phyloP scores from a whole-genome alignment of 2,888 invertebrate species.

The Cordylochernes scorpioides region DNA sequence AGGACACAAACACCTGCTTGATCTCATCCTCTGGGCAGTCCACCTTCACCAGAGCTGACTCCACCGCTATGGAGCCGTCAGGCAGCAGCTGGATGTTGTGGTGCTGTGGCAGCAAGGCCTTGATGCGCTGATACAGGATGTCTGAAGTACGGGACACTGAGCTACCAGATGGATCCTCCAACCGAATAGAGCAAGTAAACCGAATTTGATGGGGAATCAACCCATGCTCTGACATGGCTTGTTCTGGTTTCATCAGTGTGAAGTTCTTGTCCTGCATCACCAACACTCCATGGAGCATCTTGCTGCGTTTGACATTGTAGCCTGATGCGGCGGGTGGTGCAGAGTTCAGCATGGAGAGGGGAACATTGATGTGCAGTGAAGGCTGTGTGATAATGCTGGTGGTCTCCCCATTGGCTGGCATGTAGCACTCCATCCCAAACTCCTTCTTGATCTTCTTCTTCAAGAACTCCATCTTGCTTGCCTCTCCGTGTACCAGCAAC shows the following conservation, averaged over 20 bases:
- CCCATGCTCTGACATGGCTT: constrained; percentile 58
- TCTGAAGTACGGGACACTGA: constrained; percentile 47
- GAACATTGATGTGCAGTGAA: constrained; percentile 68
- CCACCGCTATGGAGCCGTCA: constrained; percentile 49
- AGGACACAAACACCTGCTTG: constrained; percentile 68
- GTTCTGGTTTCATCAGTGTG: constrained; percentile 59
- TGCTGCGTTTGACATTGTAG: constrained; percentile 52
- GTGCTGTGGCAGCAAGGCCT: constrained; percentile 32
- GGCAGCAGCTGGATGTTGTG: constrained; percentile 41
- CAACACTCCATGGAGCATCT: constrained; percentile 61
- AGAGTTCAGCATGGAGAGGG: constrained; percentile 26
- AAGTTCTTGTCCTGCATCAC: constrained; percentile 62
- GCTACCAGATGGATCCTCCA: constrained; percentile 41
- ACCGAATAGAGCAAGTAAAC: constrained; percentile 56
- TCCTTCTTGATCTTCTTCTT: constrained; percentile 63
- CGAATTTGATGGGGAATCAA: constrained; percentile 45
- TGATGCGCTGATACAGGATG: constrained; percentile 43
- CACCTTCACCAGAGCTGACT: constrained; percentile 69
- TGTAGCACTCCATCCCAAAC: constrained; percentile 46
- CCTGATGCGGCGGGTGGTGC: no score
- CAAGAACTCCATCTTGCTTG: constrained; percentile 89
- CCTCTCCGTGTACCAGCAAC: constrained; percentile 90
- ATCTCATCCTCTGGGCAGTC: constrained; percentile 49
- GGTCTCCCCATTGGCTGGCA: constrained; percentile 96
- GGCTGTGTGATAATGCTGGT: constrained; percentile 58